Conservation (phyloP, 2,888 invertebrate species). For the Parnassius apollo region DNA sequence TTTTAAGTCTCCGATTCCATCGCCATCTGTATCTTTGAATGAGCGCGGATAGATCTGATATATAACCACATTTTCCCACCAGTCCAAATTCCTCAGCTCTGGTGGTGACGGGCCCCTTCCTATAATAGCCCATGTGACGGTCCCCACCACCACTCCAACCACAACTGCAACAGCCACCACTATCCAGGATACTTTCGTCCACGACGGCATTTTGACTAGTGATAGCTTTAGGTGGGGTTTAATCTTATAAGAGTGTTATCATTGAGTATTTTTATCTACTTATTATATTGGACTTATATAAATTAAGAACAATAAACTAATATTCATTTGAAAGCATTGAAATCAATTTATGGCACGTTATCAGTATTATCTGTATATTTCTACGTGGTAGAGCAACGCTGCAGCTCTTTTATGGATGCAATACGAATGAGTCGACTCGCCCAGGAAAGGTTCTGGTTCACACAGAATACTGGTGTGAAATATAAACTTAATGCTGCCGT, state of each 20-base stretch:
- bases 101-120: constrained; percentile 39
- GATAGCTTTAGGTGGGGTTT: not conserved
- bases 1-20: constrained; percentile 90
- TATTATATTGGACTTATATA: no score
- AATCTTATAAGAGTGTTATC: constrained; percentile 6
- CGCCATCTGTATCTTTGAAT: constrained; percentile 89
- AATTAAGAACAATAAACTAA: no score
- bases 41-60: constrained; percentile 93
- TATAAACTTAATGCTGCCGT: no score
- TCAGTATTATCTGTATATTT: no score
- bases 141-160: constrained; percentile 30
- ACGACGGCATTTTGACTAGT: constrained; percentile 19
- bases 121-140: constrained; percentile 47
- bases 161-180: not conserved
- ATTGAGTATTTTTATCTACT: not conserved
- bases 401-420: no score
- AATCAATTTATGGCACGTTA: no score
- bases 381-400: no score
- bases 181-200: constrained; percentile 16
- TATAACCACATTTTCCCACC: constrained; percentile 89
- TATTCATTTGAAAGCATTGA: no score
- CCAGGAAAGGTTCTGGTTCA: no score
- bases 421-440: no score
- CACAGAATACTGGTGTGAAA: no score
- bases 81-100: constrained; percentile 68